Evolutionary conservation across 2,888 invertebrate genomes (phyloP), one percentile per base, ranked within the genome.

Genomic region (Nowickia ferox): DNA sequence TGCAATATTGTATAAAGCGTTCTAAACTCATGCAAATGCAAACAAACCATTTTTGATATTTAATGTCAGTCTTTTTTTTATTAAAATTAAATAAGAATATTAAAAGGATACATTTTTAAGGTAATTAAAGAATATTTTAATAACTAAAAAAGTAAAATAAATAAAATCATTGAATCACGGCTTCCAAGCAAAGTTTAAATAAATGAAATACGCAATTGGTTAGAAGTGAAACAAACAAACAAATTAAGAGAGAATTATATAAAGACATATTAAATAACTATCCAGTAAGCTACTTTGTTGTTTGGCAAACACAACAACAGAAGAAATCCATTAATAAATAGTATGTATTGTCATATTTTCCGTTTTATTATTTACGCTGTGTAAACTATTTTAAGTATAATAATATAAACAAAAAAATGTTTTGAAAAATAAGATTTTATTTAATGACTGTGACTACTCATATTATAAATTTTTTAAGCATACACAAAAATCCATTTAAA

Each of bases 391-490:
- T 83, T 83, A 83, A 83, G 76, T 82, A 83, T 77, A 83, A 83
- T 77, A 83, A 77, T 65, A 77, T 77, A 77, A 59, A 76, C 53
- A 84, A 59, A 66, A 63, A 59, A 59, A 68, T 61, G 30, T 65
- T 83, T 83, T 66, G 66, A 84, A 84, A 84, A 68, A 75, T 72
- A 72, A 78, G 76, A 80, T 84, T 86, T 84, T 80, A 86, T 86
- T 86, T 86, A 84, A 86, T 86, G 86, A 86, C 86, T 86, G 86
- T 86, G 84, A 86, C 86, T 86, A 86, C 79, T 86, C 83, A 79
- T 85, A 85, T 85, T 76, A 74, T 84, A 86, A 72, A 86, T 86
- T 84, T 84, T 86, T 72, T 86, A 86, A 84, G 84, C 86, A 86
- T 84, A 86, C 83, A 86, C 79, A 83, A 83, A 76, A 85, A 71